These are phyloP conservation scores for Pao palembangensis DNA, from an alignment of 2,113 vertebrate species.

Conservation along the genomic window DNA sequence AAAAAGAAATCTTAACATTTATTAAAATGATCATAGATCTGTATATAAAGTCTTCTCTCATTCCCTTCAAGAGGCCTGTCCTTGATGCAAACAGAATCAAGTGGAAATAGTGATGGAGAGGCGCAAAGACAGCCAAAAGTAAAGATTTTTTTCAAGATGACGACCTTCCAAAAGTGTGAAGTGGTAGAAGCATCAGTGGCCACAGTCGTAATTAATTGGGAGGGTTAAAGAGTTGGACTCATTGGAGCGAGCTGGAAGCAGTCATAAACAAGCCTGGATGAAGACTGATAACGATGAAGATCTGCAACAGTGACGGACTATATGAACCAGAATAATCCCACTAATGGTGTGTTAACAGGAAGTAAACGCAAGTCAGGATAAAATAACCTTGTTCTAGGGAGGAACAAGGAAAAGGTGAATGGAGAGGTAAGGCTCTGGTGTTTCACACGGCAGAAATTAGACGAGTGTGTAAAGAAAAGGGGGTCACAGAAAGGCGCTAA, in stretches of 20 bases:
- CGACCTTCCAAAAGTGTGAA: slow-evolving; percentile 20
- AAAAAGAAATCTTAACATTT: no score
- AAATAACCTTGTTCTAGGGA: slow-evolving; percentile 26
- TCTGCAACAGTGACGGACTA: slow-evolving; percentile 50
- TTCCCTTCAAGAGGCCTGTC: no score
- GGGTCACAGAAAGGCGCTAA: slow-evolving; percentile 6
- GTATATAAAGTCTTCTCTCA: no score
- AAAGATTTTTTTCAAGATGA: slow-evolving; percentile 3
- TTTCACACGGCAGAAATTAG: slow-evolving; percentile 7
- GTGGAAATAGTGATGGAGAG: slow-evolving; percentile 16
- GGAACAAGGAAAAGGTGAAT: slow-evolving; percentile 15
- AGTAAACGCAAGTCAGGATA: slow-evolving; percentile 40
- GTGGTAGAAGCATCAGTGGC: slow-evolving; percentile 18
- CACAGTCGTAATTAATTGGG: slow-evolving; percentile 26
- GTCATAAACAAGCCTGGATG: slow-evolving; percentile 33
- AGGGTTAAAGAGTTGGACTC: slow-evolving; percentile 32
- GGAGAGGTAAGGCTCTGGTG: not conserved
- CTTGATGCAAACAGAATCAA: no score
- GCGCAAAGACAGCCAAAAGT: slow-evolving; percentile 12
- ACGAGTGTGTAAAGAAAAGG: slow-evolving; percentile 2
- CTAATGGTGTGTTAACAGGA: slow-evolving; percentile 21
- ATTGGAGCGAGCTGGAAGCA: not conserved
- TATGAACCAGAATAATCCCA: slow-evolving; percentile 50
- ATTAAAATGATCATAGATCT: no score
- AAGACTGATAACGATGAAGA: slow-evolving; percentile 51